phyloP scores from a whole-genome alignment of 2,113 vertebrate species.

The Tachysurus fulvidraco region DNA sequence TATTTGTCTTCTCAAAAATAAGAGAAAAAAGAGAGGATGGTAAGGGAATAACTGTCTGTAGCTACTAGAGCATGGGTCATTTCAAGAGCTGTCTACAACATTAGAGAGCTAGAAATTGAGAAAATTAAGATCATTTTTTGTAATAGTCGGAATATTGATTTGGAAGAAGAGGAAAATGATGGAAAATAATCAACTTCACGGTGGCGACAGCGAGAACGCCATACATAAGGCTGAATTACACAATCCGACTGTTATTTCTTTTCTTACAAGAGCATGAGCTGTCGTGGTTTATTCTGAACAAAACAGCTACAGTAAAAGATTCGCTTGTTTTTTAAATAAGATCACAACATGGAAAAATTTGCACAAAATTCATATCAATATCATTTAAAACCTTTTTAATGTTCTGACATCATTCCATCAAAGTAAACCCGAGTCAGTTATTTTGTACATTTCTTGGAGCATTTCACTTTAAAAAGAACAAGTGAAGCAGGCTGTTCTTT shows the following conservation, averaged over 20 bases:
- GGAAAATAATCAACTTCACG: background rate
- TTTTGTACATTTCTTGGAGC: background rate
- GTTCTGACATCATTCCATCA: background rate
- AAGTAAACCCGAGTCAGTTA: background rate
- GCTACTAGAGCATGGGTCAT: background rate
- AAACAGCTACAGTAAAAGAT: background rate
- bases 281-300: background rate
- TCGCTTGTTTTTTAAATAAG: background rate
- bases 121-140: background rate
- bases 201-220: background rate
- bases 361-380: too few species aligned
- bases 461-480: background rate
- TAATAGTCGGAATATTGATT: background rate
- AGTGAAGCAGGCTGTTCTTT: background rate
- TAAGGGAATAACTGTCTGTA: background rate
- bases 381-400: background rate
- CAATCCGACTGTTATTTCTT: background rate
- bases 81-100: background rate
- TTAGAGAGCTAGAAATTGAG: background rate
- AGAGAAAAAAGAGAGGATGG: background rate
- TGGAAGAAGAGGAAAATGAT: background rate
- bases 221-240: background rate
- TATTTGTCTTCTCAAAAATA: background rate
- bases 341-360: background rate
- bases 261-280: background rate